Percentiles rank a stretch among this genome's conserved stretches.
phyloP scores from a whole-genome alignment of 2,113 vertebrate genomes.

The Syngnathoides biaculeatus region DNA sequence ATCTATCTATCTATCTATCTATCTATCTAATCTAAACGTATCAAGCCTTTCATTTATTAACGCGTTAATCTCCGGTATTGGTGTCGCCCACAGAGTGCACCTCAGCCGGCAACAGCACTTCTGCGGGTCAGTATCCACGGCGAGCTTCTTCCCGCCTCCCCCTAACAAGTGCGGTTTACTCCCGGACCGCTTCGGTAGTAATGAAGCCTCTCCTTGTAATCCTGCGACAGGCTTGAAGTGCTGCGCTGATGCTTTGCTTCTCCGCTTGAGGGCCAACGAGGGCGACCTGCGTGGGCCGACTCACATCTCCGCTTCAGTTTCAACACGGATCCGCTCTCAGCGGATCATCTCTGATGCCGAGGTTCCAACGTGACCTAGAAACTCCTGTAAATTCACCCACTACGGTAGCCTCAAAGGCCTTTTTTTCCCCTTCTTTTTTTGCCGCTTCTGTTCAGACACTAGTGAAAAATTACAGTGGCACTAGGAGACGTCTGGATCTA shows the following conservation, averaged over 20 bases:
- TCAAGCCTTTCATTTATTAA: no score
- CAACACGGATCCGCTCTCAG: conserved; percentile 70
- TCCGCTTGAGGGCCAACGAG: conserved; percentile 66
- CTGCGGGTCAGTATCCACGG: conserved; percentile 23
- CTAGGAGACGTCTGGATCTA: conserved; percentile 60
- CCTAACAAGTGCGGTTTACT: background rate
- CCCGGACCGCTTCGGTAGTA: background rate
- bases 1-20: no score
- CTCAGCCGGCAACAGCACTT: conserved; percentile 19
- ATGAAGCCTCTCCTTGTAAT: background rate
- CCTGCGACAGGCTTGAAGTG: conserved; percentile 74
- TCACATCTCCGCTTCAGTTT: conserved; percentile 29
- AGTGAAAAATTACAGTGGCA: conserved; percentile 55
- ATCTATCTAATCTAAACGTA: no score
- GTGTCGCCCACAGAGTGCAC: conserved; percentile 40
- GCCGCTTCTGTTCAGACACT: conserved; percentile 65
- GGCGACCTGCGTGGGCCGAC: conserved; percentile 60
- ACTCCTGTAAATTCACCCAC: background rate
- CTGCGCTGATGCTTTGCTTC: conserved; percentile 75
- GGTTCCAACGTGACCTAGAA: conserved; percentile 50
- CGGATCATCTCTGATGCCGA: conserved; percentile 66
- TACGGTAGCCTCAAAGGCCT: conserved; percentile 1
- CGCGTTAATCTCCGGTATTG: background rate
- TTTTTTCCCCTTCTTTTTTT: background rate
- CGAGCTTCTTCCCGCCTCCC: conserved; percentile 20